These are phyloP conservation scores for Tetranychus truncatus DNA, from an alignment of 2,888 invertebrate species.

Conservation along the genomic window DNA sequence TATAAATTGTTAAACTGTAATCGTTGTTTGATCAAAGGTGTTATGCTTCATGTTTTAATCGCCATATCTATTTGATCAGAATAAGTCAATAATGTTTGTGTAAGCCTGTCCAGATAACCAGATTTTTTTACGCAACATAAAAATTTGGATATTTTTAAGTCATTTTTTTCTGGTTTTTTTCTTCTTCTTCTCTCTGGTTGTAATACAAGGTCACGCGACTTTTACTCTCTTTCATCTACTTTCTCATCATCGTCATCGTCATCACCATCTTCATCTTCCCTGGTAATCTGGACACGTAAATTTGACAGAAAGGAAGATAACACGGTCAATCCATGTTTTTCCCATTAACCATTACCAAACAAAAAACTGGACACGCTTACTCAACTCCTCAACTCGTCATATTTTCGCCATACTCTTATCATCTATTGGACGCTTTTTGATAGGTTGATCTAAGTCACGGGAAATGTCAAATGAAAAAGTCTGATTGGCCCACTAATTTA, in stretches of 20 bases:
- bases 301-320: not conserved
- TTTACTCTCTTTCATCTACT: not conserved
- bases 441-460: not conserved
- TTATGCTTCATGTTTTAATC: no score
- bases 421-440: conserved; percentile 1
- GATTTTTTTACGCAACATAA: not conserved
- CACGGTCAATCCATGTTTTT: not conserved
- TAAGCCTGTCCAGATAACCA: not conserved
- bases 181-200: not conserved
- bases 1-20: no score
- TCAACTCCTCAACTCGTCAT: no score
- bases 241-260: not conserved
- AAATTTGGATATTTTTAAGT: not conserved
- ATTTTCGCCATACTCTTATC: not conserved
- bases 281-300: not conserved
- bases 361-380: no score
- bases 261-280: not conserved
- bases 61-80: no score
- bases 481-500: conserved; percentile 1
- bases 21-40: no score
- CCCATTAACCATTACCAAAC: not conserved
- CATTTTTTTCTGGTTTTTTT: not conserved
- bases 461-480: conserved; percentile 1
- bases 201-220: not conserved
- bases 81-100: not conserved